phyloP scores from a whole-genome alignment of 2,113 vertebrate genomes.

The Agapornis roseicollis region DNA sequence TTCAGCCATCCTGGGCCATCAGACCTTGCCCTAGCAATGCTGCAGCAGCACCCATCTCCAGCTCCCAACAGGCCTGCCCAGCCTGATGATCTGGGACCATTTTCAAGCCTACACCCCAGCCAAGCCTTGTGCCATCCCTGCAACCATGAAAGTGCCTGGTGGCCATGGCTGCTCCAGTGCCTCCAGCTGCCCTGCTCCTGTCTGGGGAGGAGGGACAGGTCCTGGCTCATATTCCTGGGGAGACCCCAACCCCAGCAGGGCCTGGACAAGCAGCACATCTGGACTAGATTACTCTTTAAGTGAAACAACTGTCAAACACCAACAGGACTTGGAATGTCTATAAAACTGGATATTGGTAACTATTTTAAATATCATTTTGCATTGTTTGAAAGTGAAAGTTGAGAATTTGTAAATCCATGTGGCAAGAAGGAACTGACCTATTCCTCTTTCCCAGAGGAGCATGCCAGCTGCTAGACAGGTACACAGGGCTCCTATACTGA shows the following conservation, averaged over 20 bases:
- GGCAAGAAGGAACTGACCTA: neutral
- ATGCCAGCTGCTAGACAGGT: neutral
- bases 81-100: rapidly evolving
- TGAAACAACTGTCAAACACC: neutral
- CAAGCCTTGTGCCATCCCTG: rapidly evolving
- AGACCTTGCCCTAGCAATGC: neutral
- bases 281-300: neutral
- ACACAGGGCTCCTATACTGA: neutral
- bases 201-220: neutral
- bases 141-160: neutral
- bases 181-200: neutral
- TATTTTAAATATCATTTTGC: neutral
- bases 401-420: neutral
- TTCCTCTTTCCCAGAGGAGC: neutral
- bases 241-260: rapidly evolving
- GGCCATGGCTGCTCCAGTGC: neutral
- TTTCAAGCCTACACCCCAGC: neutral
- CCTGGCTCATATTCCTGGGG: neutral
- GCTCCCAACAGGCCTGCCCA: neutral
- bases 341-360: neutral
- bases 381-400: neutral
- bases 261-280: rapidly evolving
- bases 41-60: rapidly evolving
- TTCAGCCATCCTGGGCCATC: neutral
- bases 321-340: neutral